These are phyloP conservation scores for Lethenteron reissneri DNA, from an alignment of 2,113 vertebrate genomes.

Conservation along the genomic window DNA sequence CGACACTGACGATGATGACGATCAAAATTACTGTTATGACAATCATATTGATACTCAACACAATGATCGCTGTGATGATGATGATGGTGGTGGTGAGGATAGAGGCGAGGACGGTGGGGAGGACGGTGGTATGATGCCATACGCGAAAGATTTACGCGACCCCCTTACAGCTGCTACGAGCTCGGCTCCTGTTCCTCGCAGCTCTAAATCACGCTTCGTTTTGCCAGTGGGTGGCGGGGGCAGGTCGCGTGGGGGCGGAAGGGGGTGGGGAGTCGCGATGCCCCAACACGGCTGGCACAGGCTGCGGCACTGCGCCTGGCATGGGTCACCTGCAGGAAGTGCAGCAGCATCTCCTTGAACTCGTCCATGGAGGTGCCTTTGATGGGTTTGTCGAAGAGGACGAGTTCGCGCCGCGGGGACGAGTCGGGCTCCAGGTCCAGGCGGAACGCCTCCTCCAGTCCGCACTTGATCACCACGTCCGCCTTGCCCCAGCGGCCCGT, in stretches of 20 bases:
- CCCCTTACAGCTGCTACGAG: neutral
- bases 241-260: neutral
- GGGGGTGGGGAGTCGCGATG: neutral
- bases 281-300: neutral
- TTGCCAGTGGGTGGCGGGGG: neutral
- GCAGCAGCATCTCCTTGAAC: slow-evolving; percentile 75
- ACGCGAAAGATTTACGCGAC: neutral
- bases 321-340: slow-evolving; percentile 56
- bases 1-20: too few species aligned
- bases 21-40: too few species aligned
- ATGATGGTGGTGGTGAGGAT: too few species aligned
- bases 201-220: neutral
- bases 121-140: neutral
- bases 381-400: slow-evolving; percentile 64
- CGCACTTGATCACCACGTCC: slow-evolving; percentile 72
- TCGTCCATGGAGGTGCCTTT: slow-evolving; percentile 83
- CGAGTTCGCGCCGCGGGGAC: slow-evolving; percentile 29
- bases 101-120: too few species aligned
- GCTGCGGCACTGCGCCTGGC: neutral
- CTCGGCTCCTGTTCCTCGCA: neutral
- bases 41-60: too few species aligned
- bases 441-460: slow-evolving; percentile 33
- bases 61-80: too few species aligned
- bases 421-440: slow-evolving; percentile 22
- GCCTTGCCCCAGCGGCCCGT: slow-evolving; percentile 56